Evolutionary conservation across 2,888 invertebrate species (phyloP), one percentile per base, ranked within the genome.

Genomic region (Drosophila leonis): DNA sequence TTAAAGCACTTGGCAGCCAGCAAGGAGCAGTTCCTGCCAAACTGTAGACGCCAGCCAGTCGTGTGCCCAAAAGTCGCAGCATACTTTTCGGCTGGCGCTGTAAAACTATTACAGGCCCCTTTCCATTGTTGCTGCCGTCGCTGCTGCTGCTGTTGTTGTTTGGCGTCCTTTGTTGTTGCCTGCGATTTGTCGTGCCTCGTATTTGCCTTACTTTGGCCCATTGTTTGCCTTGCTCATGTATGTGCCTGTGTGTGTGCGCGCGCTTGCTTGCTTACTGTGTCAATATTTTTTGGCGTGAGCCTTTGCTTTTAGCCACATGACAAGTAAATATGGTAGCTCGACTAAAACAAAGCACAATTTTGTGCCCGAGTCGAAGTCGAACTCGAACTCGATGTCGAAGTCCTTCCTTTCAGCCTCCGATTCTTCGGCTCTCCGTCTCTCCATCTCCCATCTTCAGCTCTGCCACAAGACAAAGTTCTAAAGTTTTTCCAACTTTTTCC

Each of bases 221-320:
- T 88, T 83, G 88, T 88, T 85, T 88, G 78, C 37, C 37, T 55
- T 77, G 51, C 60, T 41, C 67, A 70, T 68, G 52, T 67, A 35
- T 31, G 42, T 62, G 49, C 66, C 46, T 66, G 31, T 42, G 20
- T 56, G 29, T 52, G n/a, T 60, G 44, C 65, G 59, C 29, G 54
- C 48, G 46, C 49, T 78, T 48, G 46, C 49, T 78, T 71, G 61
- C 70, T 78, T 88, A 88, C 88, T 88, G 70, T 88, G 84, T 88
- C 86, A 84, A 88, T 88, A 88, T 88, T 78, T 81, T 86, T 88
- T 88, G 86, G 84, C 82, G 78, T 84, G 82, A 80, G 87, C 88
- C 80, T 79, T 84, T 88, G 86, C 87, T 88, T 79, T 84, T 88
- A 88, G 85, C 85, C 79, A 63, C 86, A 83, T 85, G 88, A 84